Base-by-base conservation (phyloP, 2,797 vertebrate species). In the Xiphorhynchus erythropygius region DNA sequence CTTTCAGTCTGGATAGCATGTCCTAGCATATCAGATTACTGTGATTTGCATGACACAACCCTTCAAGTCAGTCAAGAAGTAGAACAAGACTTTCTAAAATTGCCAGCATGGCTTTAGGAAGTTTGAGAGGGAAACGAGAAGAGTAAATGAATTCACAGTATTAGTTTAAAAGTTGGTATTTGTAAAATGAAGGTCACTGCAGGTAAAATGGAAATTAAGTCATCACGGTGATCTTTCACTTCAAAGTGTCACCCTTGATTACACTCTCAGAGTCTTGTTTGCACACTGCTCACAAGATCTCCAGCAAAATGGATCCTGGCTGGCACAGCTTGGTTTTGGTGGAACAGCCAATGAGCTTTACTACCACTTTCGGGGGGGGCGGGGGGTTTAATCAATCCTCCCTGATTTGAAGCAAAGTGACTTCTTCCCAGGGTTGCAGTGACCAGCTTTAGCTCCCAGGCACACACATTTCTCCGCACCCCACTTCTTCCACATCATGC, bases 401-500 rank as follows among this genome's bases (percentile, higher is more conserved):
- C 22, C 33, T 85, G 37, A 21, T 33, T 52, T 0, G 0, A 47
- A 77, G 33, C 18, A 13, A 55, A 65, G 41, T 16, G 30, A 25
- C 19, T 53, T 62, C 46, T 68, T 71, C 47, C 22, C 35, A 44
- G 47, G 25, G 70, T 67, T 30, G 11, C 7, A 32, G 46, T 42
- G 32, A 56, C 41, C 46, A 56, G 30, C 30, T 56, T 73, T 62
- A 85, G 18, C 70, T 77, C 17, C n/a, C 27, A n/a, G 57, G 27
- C n/a, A 78, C 50, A 57, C 42, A 5, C 35, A 4, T 32, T 67
- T 59, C 63, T 39, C 67, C 28, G 37, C 2, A 1, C 30, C 70
- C 53, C 8, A 3, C 22, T 83, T 69, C 2, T 4, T 27, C 65
- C n/a, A 6, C 1, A 0, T 11, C 2, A 0, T 3, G 3, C 27